Base-by-base conservation (phyloP, 2,797 vertebrate genomes). In the Sebastes reedi region DNA sequence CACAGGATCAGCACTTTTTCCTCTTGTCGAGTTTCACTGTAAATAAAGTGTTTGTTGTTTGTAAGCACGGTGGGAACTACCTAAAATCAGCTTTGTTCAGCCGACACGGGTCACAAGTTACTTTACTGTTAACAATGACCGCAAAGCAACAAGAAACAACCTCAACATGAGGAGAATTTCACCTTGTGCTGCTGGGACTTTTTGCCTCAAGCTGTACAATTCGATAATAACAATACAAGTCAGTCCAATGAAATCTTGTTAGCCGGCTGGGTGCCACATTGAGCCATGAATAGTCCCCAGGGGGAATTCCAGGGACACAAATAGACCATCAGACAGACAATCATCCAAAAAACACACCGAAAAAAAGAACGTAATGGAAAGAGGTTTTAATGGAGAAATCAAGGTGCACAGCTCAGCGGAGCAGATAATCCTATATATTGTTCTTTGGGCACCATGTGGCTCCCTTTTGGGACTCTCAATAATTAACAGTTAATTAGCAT, bases 11-110 rank as follows among this genome's bases (percentile, higher is more conserved):
- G 86, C 90, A 77, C 61, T 90, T 87, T 75, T 75, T 20, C 9
- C 58, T 52, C 77, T 71, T 13, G 71, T 67, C 24, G 74, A 81
- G 86, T 90, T 92, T 91, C 67, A 52, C 72, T 67, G 75, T 90
- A 92, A 90, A 91, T 81, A 89, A 83, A 76, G 29, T 5, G 82
- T 88, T 89, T 90, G 72, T 69, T 78, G 79, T 87, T 56, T 50
- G 65, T 62, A 67, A 34, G 73, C 85, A 71, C 50, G 16, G 70
- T 68, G 77, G 77, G 72, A 88, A 76, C 72, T 54, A 29, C 22
- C 52, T 3, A 56, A 81, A 81, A 77, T 56, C 24, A 2, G 14
- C 82, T 67, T 60, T 61, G 62, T 76, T 89, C 70, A 67, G 85
- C 75, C 64, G 20, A 50, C 42, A 24, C 13, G 2, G 50, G 67